These are phyloP conservation scores for Myxocyprinus asiaticus DNA, from an alignment of 2,113 vertebrate genomes.

Conservation along the genomic window DNA sequence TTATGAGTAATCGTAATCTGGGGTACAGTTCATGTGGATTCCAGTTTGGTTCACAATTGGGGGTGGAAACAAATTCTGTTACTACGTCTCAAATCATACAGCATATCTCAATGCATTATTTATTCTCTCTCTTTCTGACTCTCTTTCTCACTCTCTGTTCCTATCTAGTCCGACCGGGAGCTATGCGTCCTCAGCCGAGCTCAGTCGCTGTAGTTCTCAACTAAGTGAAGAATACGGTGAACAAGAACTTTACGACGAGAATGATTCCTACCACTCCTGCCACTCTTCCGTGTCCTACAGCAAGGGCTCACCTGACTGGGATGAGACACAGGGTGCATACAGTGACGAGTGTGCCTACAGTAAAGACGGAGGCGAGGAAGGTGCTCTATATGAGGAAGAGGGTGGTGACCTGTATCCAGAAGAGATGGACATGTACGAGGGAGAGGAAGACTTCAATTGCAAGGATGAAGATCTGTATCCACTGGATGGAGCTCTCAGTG, in stretches of 20 bases:
- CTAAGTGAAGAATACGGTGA: constrained; percentile 90
- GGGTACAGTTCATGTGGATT: too few relatives aligned
- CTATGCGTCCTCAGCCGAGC: constrained; percentile 90
- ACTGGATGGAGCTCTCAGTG: constrained; percentile 70
- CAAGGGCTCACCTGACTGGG: constrained; percentile 92
- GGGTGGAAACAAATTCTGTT: too few relatives aligned
- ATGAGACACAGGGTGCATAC: constrained; percentile 83
- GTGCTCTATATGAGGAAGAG: constrained; percentile 76
- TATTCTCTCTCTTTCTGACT: background rate
- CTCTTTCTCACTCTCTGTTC: too few relatives aligned
- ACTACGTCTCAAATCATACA: too few relatives aligned
- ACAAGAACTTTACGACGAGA: constrained; percentile 88
- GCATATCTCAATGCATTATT: too few relatives aligned
- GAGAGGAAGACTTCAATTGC: constrained; percentile 70
- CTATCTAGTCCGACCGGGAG: constrained; percentile 93
- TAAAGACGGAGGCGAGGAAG: constrained; percentile 85
- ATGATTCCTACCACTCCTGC: constrained; percentile 97
- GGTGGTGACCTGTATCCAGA: constrained; percentile 73
- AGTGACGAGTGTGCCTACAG: constrained; percentile 85
- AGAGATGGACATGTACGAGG: constrained; percentile 71
- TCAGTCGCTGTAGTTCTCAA: constrained; percentile 94
- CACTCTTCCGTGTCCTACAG: constrained; percentile 94
- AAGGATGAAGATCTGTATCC: constrained; percentile 76
- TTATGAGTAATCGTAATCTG: too few relatives aligned
- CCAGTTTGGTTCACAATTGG: too few relatives aligned